A percentile compares a stretch with the other conserved stretches of the same genome.
phyloP scores from a whole-genome alignment of 2,113 vertebrate species.

The Seriola dumerili region DNA sequence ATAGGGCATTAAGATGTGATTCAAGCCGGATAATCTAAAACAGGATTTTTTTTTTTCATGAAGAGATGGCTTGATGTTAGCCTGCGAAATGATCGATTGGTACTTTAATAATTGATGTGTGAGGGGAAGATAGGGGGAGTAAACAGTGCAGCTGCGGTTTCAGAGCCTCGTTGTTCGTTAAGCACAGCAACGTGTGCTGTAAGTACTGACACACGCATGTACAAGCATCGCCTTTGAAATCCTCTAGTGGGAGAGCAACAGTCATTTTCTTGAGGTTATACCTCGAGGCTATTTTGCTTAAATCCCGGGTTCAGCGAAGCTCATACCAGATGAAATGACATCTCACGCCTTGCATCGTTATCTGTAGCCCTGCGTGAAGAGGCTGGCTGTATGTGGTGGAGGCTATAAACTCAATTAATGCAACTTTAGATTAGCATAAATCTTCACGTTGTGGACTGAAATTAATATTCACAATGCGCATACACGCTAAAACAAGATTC shows the following conservation, averaged over 20 bases:
- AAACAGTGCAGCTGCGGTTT: conserved; percentile 83
- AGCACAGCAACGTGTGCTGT: conserved; percentile 79
- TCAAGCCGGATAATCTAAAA: conserved; percentile 76
- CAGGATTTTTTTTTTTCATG: conserved; percentile 60
- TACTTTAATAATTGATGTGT: conserved; percentile 87
- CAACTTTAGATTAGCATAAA: conserved; percentile 37
- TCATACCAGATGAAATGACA: conserved; percentile 67
- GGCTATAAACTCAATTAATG: conserved; percentile 6
- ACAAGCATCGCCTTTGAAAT: conserved; percentile 72
- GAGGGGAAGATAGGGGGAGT: conserved; percentile 78
- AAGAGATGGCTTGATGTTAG: conserved; percentile 79
- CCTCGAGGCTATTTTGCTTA: conserved; percentile 75
- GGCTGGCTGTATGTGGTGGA: not conserved
- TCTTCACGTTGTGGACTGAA: not conserved
- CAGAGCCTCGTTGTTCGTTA: conserved; percentile 78
- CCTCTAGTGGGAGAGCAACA: conserved; percentile 77
- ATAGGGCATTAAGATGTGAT: conserved; percentile 64
- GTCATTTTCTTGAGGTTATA: conserved; percentile 75
- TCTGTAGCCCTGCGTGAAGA: conserved; percentile 21
- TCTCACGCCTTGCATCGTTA: conserved; percentile 54
- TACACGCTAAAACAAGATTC: not conserved
- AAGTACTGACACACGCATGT: conserved; percentile 71
- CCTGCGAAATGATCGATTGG: conserved; percentile 84
- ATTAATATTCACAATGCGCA: conserved; percentile 15
- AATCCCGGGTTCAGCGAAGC: conserved; percentile 53